Conservation (phyloP, 2,888 invertebrate species). For the Clitarchus hookeri region DNA sequence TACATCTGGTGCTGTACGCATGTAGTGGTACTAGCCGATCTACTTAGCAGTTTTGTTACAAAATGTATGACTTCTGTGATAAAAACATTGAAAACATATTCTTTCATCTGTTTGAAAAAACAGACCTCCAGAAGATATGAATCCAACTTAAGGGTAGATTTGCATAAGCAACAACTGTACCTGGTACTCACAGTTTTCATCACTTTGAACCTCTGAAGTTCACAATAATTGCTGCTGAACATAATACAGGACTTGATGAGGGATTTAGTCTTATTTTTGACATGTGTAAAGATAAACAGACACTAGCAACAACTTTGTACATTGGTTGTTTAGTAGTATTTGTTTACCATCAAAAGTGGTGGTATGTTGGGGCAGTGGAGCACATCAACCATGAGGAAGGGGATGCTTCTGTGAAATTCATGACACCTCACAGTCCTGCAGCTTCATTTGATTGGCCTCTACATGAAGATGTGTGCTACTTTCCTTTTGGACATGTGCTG, state of each 20-base stretch:
- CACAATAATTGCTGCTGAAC: neutral
- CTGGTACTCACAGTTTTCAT: neutral
- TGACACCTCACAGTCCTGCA: neutral
- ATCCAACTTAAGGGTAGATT: neutral
- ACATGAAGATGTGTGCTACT: neutral
- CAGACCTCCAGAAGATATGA: neutral
- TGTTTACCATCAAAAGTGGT: neutral
- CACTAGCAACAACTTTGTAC: neutral
- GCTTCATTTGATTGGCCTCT: neutral
- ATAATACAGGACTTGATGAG: neutral
- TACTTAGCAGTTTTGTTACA: too few species aligned
- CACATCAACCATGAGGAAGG: neutral
- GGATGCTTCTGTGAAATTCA: constrained; percentile 6
- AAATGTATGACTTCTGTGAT: constrained; percentile 23
- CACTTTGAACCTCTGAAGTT: neutral
- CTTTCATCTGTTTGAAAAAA: constrained; percentile 15
- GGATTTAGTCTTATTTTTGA: neutral
- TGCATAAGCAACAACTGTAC: neutral
- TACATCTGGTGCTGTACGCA: too few species aligned
- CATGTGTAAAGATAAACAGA: neutral
- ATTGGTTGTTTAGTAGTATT: neutral
- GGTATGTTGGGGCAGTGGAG: neutral
- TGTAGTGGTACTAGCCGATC: too few species aligned
- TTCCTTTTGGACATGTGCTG: neutral
- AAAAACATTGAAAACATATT: constrained; percentile 15